Conservation (phyloP, 2,113 vertebrate species). For the Melanerpes formicivorus region DNA sequence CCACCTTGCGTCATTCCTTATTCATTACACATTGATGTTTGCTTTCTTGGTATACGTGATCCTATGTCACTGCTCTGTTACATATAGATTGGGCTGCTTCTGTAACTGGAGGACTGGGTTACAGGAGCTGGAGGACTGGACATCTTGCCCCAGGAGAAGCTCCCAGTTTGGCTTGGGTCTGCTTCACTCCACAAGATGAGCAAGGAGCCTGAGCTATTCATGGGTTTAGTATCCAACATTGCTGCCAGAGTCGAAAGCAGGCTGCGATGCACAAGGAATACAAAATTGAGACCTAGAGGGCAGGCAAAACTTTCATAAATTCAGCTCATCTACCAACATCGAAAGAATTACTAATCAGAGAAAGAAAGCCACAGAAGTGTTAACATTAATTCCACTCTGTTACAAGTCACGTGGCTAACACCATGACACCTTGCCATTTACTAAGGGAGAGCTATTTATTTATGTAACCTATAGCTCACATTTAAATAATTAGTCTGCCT, state of each 20-base stretch:
- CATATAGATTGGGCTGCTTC: neutral
- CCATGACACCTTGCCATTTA: slow-evolving; percentile 52
- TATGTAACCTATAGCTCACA: slow-evolving; percentile 67
- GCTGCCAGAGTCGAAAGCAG: slow-evolving; percentile 40
- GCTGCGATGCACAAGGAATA: slow-evolving; percentile 47
- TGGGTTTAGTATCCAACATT: neutral
- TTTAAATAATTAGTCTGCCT: slow-evolving; percentile 74
- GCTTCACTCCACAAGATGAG: neutral
- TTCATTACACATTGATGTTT: neutral
- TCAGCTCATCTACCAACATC: slow-evolving; percentile 60
- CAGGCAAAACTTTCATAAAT: slow-evolving; percentile 62
- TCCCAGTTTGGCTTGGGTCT: neutral
- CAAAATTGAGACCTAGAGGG: slow-evolving; percentile 57
- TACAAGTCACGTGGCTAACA: slow-evolving; percentile 57
- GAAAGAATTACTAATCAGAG: slow-evolving; percentile 72
- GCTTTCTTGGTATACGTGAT: neutral
- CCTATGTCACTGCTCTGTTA: neutral
- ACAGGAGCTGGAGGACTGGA: neutral
- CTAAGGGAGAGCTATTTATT: slow-evolving; percentile 69
- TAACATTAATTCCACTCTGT: slow-evolving; percentile 72
- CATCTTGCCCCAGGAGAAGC: neutral
- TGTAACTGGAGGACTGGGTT: neutral
- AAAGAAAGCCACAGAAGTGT: slow-evolving; percentile 51
- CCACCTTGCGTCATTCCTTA: neutral
- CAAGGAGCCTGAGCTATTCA: neutral